Conservation (phyloP, 2,888 invertebrate species). For the Chloromyia formosa region DNA sequence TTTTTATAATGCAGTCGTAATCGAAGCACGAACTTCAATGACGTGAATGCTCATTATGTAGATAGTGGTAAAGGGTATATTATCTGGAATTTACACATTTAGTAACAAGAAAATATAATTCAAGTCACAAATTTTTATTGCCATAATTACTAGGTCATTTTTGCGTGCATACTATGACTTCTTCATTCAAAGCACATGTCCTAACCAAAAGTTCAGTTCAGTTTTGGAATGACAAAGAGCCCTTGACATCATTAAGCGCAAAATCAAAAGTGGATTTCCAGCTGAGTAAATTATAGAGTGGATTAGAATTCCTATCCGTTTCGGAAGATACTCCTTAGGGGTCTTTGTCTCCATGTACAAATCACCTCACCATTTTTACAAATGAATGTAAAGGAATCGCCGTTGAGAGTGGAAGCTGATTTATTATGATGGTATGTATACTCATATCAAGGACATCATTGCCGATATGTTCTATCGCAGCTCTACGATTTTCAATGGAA, state of each 20-base stretch:
- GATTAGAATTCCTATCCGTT: constrained; percentile 44
- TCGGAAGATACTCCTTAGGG: constrained; percentile 47
- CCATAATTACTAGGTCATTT: too few species aligned
- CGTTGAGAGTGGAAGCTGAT: constrained; percentile 20
- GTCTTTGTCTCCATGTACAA: constrained; percentile 46
- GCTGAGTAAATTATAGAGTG: constrained; percentile 50
- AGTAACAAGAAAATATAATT: too few species aligned
- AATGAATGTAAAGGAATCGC: constrained; percentile 9
- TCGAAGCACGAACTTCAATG: too few species aligned
- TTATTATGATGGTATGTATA: not conserved
- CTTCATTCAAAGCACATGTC: not conserved
- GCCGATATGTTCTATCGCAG: not conserved
- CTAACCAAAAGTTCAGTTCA: constrained; percentile 10
- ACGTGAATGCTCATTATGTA: too few species aligned
- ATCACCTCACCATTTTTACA: constrained; percentile 19
- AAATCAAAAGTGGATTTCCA: constrained; percentile 48
- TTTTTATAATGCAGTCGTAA: too few species aligned
- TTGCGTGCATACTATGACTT: too few species aligned
- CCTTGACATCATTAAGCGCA: constrained; percentile 50
- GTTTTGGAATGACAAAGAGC: constrained; percentile 41
- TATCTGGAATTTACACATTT: too few species aligned
- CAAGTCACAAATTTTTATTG: too few species aligned
- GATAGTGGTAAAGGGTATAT: too few species aligned
- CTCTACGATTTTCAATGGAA: constrained; percentile 36
- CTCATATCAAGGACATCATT: constrained; percentile 43